Evolutionary conservation across 2,888 invertebrate genomes (phyloP), one percentile per base, ranked within the genome.

Genomic region (Leptinotarsa peninsularis): DNA sequence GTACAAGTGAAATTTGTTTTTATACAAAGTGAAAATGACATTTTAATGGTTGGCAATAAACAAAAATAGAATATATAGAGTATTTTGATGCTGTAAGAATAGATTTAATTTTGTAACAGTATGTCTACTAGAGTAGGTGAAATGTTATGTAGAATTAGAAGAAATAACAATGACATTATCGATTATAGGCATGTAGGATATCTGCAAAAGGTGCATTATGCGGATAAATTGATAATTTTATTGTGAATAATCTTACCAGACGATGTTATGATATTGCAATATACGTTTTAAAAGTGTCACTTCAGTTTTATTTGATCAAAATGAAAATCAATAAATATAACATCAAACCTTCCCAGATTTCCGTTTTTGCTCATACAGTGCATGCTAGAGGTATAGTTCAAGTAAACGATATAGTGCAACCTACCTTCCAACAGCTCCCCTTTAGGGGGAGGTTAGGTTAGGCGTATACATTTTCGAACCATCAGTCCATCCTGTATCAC

Each of bases 51-150:
- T 83, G 84, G 84, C 84, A 84, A 84, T 85, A 84, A 83, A 81
- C 10, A 63, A 63, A 79, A 76, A 76, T 81, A 83, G 79, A 81
- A 79, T 76, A 79, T 78, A 77, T 80, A 81, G 76, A 79, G 80
- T 81, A 81, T 80, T 80, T 80, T 69, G 66, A 80, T 77, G 82
- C 82, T 81, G 80, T 80, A 82, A 76, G 66, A 75, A 74, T 83
- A 83, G 83, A 83, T 83, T 84, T 84, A 84, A 81, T 84, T 84
- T 84, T 84, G 69, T 84, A 84, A 83, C 79, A 80, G 79, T 83
- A 81, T 78, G n/a, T 27, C 63, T 63, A 63, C 33, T 27, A n/a
- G 17, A 43, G 33, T 33, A 33, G 63, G 15, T 63, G n/a, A 49
- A 49, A 75, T 77, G 79, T 78, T 77, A 76, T 79, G 77, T 75